A percentile compares a stretch with the other conserved stretches of the same genome.
These are phyloP conservation scores for Megaceryle alcyon DNA, from an alignment of 2,797 vertebrate species.

Conservation along the genomic window DNA sequence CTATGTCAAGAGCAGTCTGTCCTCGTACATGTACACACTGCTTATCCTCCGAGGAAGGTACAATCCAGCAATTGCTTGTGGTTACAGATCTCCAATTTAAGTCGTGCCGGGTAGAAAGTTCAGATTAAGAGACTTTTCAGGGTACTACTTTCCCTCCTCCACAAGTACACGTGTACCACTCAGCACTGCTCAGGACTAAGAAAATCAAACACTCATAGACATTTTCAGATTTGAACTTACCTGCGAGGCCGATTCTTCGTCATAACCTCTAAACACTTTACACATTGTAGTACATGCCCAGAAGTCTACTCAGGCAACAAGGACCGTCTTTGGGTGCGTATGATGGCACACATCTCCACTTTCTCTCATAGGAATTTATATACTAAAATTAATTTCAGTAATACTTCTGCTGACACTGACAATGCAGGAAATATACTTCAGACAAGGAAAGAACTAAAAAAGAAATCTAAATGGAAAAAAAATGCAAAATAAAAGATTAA, in stretches of 20 bases:
- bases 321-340: not conserved
- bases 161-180: not conserved
- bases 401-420: not conserved
- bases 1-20: not conserved
- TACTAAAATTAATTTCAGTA: not conserved
- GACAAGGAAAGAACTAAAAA: not conserved
- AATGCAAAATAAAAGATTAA: not conserved
- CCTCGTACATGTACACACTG: not conserved
- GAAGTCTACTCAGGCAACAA: not conserved
- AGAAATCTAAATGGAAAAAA: not conserved
- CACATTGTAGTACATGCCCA: fast-evolving
- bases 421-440: not conserved
- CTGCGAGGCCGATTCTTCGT: not conserved
- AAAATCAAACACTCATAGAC: not conserved
- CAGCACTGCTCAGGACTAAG: not conserved
- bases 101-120: not conserved
- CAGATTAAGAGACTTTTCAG: not conserved
- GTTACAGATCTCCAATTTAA: not conserved
- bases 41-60: not conserved
- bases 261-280: not conserved
- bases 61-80: not conserved
- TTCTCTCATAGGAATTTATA: not conserved
- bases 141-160: not conserved
- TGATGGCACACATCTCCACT: not conserved
- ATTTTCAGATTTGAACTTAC: not conserved